Evolutionary conservation across 2,888 invertebrate genomes (phyloP), one percentile per base, ranked within the genome.

Genomic region (Lasioglossum malachurum): DNA sequence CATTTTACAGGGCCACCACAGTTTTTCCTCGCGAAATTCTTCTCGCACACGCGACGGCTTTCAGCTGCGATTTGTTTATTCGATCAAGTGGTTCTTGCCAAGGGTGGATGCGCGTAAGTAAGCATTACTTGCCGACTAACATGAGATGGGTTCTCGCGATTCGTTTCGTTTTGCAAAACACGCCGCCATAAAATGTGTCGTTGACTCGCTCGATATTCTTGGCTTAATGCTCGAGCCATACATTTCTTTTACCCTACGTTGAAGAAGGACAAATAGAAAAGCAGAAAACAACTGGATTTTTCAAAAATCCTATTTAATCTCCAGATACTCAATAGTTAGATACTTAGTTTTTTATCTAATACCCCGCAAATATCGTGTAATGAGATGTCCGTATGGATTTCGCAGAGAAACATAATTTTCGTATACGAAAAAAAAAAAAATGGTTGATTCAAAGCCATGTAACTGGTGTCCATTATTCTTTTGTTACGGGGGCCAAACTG

Each of bases 401-500:
- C 19, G 5, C 7, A 23, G 8, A 23, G 23, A 8, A 53, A 23
- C 23, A 23, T 53, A 23, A 49, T 23, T 23, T 46, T 49, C 2
- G 0, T 23, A 8, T 23, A 49, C 7, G 49, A 49, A 1, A 53
- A 53, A 49, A 1, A 53, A 53, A 53, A 53, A 49, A 53, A 49
- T 19, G 7, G 19, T 49, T 49, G 19, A 19, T 19, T 49, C 49
- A 49, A 23, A 49, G 7, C 7, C 19, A 49, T 49, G 49, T 49
- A 53, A 80, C 78, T 38, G 23, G 35, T 7, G 74, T 75, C 80
- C 84, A 81, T 80, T 86, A 78, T 86, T 80, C 86, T 80, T 86
- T 86, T 86, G 86, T 81, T 67, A 41, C 80, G 44, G 72, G 72
- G 41, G 35, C 67, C 76, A 84, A 86, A 81, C 81, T 81, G 81